Percentiles rank a stretch among this genome's conserved stretches.
These are phyloP conservation scores for Marisa cornuarietis DNA, from an alignment of 1,140 invertebrate genomes.

Conservation along the genomic window DNA sequence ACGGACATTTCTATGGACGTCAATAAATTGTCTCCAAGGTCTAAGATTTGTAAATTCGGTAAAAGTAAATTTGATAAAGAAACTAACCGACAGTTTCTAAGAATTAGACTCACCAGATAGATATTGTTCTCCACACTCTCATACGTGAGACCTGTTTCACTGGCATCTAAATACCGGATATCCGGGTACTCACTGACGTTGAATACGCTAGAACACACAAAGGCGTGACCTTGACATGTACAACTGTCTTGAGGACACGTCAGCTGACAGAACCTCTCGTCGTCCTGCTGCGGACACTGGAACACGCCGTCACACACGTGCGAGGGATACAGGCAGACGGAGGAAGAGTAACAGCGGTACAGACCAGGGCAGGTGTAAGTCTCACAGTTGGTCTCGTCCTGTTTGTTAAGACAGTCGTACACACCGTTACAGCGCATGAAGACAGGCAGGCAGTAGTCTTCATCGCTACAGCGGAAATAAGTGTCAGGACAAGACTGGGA, in stretches of 20 bases:
- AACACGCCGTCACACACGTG: constrained; percentile 8
- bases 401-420: not conserved
- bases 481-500: not conserved
- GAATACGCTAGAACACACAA: not conserved
- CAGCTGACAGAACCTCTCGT: constrained; percentile 8
- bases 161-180: constrained; percentile 3
- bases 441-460: not conserved
- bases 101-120: not conserved
- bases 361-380: not conserved
- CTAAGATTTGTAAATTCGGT: not conserved
- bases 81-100: not conserved
- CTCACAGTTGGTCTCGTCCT: constrained; percentile 1
- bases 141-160: not conserved
- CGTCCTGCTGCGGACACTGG: constrained; percentile 11
- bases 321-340: not conserved
- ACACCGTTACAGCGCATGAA: constrained; percentile 13
- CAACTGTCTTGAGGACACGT: not conserved
- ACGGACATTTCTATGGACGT: not conserved
- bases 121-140: not conserved
- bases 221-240: constrained; percentile 6
- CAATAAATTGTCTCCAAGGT: not conserved
- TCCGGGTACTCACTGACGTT: not conserved
- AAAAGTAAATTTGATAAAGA: not conserved
- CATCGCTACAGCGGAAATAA: not conserved
- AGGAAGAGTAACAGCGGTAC: not conserved